Base-by-base conservation (phyloP, 1,140 invertebrate genomes). In the Drosophila quadrilineata region DNA sequence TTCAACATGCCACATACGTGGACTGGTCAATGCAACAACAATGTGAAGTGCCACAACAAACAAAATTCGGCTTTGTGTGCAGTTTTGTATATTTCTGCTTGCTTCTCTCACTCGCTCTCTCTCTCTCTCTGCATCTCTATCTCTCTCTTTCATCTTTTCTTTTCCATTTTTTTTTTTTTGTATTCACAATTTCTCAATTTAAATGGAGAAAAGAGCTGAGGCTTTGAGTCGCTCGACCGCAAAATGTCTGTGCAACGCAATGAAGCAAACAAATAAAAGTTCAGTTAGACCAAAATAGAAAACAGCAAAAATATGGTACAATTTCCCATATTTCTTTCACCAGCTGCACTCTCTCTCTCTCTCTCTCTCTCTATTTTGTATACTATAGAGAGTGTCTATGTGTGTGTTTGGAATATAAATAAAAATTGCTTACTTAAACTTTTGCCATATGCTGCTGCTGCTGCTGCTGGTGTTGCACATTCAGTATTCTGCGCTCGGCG, bases 371-470 rank as follows among this genome's bases (percentile, higher is more conserved):
- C 26, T 10, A 29, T n/a, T n/a, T n/a, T n/a, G n/a, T 24, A 10
- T 33, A 33, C 48, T 16, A 19, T 31, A 2, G n/a, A 5, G n/a
- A 3, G 1, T 4, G 38, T 19, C n/a, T 41, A n/a, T 36, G 38
- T 43, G 38, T 36, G 29, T n/a, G 6, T 71, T 53, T 75, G 67
- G 58, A 71, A 71, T 63, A 80, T 66, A 74, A 84, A 84, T 72
- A 82, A 80, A 80, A 76, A 80, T 84, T 80, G 76, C 76, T 80
- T 80, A 76, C 76, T 80, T 76, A 76, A 80, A 80, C 77, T 80
- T 80, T 80, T 71, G 72, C 76, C 76, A 80, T 84, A 76, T 80
- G 77, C 68, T 84, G n/a, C n/a, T n/a, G n/a, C n/a, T n/a, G n/a
- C n/a, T n/a, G n/a, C 21, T 17, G 19, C 29, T 5, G 29, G 8